Conservation (phyloP, 1,140 invertebrate genomes). For the Harlomillsia oculata region DNA sequence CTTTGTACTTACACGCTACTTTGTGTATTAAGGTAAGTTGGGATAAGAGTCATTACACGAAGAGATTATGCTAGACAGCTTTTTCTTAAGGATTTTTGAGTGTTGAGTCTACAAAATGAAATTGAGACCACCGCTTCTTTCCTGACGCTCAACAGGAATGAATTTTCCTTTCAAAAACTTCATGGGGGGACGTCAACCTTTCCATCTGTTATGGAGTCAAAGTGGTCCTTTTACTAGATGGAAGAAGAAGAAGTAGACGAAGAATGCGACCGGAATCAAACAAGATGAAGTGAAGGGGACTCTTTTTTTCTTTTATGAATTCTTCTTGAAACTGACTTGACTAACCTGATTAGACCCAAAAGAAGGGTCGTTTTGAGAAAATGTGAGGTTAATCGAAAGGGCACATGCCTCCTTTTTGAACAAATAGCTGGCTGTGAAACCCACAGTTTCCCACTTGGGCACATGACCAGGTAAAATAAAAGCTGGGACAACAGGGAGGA, state of each 20-base stretch:
- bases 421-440: slow-evolving; percentile 27
- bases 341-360: slow-evolving; percentile 4
- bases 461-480: no score
- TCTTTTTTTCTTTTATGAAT: neutral
- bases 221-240: neutral
- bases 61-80: no score
- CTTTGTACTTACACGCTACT: no score
- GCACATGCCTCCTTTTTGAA: slow-evolving; percentile 32
- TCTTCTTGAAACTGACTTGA: neutral
- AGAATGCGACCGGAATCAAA: no score
- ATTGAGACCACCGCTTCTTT: slow-evolving; percentile 21
- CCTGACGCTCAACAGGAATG: slow-evolving; percentile 15
- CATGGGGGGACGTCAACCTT: slow-evolving; percentile 27
- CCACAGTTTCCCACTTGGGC: no score
- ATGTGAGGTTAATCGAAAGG: slow-evolving; percentile 28
- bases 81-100: no score
- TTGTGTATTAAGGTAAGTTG: no score
- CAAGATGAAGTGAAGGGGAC: no score
- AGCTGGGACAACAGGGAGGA: no score
- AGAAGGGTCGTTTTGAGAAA: no score
- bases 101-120: no score
- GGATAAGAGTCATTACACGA: no score
- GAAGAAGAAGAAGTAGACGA: neutral
- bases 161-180: slow-evolving; percentile 27
- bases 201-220: slow-evolving; percentile 2